Conservation (phyloP, 2,797 vertebrate genomes). For the Cygnus olor region DNA sequence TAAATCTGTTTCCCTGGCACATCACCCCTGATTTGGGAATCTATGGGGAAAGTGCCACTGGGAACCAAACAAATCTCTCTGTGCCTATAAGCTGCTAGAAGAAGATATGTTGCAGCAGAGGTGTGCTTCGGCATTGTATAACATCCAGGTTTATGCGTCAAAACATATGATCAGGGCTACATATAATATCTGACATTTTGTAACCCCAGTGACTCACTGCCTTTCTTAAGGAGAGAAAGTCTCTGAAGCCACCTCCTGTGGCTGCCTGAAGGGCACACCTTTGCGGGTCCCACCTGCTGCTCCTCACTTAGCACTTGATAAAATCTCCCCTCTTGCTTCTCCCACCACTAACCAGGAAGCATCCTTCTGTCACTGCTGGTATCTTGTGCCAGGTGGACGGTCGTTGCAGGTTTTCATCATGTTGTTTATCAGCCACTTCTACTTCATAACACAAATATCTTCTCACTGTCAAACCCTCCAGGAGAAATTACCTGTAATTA, state of each 20-base stretch:
- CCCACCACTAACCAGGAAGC: slow-evolving; percentile 22
- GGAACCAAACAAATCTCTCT: neutral
- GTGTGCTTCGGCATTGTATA: neutral
- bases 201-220: slow-evolving; percentile 47
- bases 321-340: slow-evolving; percentile 67
- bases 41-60: neutral
- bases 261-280: slow-evolving; percentile 39
- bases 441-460: neutral
- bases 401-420: neutral
- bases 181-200: slow-evolving; percentile 25
- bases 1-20: neutral
- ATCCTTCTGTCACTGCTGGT: slow-evolving; percentile 42
- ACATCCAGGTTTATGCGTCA: neutral
- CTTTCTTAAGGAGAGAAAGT: slow-evolving; percentile 58
- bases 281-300: slow-evolving; percentile 63
- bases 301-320: slow-evolving; percentile 57
- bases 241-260: slow-evolving; percentile 36
- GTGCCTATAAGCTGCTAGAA: neutral
- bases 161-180: neutral
- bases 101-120: neutral
- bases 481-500: slow-evolving; percentile 37
- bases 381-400: neutral
- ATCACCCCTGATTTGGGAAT: neutral
- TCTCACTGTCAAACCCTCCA: neutral
- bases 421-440: slow-evolving; percentile 42